Conservation (phyloP, 1,140 invertebrate genomes). For the Ceratosolen solmsi region DNA sequence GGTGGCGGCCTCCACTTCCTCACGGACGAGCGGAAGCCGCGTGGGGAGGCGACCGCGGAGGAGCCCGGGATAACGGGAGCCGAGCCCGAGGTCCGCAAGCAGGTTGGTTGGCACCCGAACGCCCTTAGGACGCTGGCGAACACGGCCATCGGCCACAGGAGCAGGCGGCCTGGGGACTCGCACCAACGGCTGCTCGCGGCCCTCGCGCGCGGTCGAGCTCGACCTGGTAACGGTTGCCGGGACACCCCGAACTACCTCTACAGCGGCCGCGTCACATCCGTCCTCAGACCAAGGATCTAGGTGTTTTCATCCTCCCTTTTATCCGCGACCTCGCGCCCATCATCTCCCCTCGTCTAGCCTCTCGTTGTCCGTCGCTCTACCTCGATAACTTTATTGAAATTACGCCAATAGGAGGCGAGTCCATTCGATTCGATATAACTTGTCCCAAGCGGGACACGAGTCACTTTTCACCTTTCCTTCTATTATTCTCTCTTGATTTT, state of each 20-base stretch:
- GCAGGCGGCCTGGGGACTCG: conserved; percentile 13
- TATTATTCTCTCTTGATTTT: too few relatives aligned
- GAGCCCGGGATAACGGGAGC: background rate
- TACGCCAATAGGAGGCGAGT: too few relatives aligned
- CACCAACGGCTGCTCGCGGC: conserved; percentile 21
- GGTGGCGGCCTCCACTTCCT: background rate
- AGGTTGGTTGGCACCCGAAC: conserved; percentile 69
- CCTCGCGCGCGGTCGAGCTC: background rate
- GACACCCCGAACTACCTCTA: background rate
- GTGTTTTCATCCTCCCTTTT: too few relatives aligned
- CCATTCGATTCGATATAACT: too few relatives aligned
- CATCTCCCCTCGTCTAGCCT: background rate
- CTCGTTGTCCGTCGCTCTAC: too few relatives aligned
- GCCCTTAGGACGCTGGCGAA: conserved; percentile 58
- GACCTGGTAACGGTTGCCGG: conserved; percentile 10
- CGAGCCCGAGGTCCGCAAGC: conserved; percentile 69
- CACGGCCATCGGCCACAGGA: conserved; percentile 19
- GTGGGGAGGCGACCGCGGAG: background rate
- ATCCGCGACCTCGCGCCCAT: too few relatives aligned
- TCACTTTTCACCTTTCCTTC: too few relatives aligned
- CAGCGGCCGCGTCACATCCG: conserved; percentile 4
- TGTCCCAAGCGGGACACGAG: too few relatives aligned
- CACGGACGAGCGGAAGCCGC: conserved; percentile 31
- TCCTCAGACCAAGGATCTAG: conserved; percentile 45
- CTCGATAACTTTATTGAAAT: too few relatives aligned